Evolutionary conservation across 2,113 vertebrate species (phyloP).

Genomic region (Aleadryas rufinucha): DNA sequence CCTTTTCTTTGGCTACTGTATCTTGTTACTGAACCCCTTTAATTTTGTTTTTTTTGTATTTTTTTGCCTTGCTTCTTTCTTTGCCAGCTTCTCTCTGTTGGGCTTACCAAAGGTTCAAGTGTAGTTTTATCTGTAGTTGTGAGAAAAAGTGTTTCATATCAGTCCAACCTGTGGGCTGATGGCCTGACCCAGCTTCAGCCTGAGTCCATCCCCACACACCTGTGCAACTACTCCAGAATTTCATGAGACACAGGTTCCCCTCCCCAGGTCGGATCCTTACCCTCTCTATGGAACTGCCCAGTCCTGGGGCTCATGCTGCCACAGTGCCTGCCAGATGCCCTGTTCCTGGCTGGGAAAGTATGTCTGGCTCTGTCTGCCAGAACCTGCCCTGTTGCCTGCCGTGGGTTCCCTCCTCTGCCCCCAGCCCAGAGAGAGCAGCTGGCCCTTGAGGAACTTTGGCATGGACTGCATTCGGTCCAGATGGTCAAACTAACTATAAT

Average conservation of each 20-base stretch:
- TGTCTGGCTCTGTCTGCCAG: neutral
- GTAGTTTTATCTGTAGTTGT: neutral
- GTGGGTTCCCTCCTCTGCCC: neutral
- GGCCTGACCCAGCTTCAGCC: neutral
- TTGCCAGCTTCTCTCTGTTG: neutral
- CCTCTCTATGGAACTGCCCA: neutral
- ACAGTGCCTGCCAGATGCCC: rapidly evolving
- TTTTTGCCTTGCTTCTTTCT: neutral
- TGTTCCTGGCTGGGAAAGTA: neutral
- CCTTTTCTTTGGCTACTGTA: neutral
- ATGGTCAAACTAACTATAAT: neutral
- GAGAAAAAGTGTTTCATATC: neutral
- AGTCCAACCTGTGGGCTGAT: neutral
- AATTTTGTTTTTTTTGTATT: rapidly evolving
- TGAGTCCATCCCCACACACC: neutral
- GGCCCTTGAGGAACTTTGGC: no score
- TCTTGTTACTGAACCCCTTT: neutral
- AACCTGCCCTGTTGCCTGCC: rapidly evolving
- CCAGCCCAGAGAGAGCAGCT: neutral
- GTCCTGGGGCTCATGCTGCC: neutral
- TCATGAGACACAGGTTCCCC: neutral
- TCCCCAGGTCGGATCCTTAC: neutral
- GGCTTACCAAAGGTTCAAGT: neutral
- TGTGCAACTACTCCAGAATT: neutral
- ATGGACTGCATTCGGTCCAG: neutral